Conservation (phyloP, 1,140 invertebrate species). For the Drosophila pachea region DNA sequence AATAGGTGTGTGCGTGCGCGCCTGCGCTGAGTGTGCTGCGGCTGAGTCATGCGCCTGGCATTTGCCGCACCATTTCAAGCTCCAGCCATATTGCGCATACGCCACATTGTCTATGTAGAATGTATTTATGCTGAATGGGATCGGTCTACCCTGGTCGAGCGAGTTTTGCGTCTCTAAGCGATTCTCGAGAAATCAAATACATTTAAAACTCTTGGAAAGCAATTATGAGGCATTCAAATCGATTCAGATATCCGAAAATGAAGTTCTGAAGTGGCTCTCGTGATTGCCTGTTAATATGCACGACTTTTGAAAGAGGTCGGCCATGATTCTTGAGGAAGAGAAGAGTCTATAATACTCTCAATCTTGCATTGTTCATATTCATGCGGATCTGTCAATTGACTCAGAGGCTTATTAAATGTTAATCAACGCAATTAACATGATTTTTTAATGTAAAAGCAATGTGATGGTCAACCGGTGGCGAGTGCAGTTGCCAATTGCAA, state of each 20-base stretch:
- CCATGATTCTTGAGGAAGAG: no score
- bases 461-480: conserved; percentile 71
- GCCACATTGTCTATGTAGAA: conserved; percentile 35
- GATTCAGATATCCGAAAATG: no score
- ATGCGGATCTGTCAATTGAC: conserved; percentile 7
- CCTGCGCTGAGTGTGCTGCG: neutral
- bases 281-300: no score
- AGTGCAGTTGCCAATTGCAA: conserved; percentile 16
- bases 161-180: neutral
- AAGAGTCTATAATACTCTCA: no score
- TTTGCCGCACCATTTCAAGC: conserved; percentile 26
- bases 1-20: conserved; percentile 2
- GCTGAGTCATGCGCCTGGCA: conserved; percentile 49
- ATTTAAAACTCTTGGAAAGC: no score
- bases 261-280: no score
- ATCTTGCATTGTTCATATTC: neutral
- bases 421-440: conserved; percentile 64
- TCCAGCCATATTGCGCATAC: conserved; percentile 47
- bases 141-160: neutral
- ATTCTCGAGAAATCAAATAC: no score
- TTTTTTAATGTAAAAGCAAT: conserved; percentile 70
- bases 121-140: neutral
- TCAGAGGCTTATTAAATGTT: conserved; percentile 35
- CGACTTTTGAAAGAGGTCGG: no score
- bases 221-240: no score